Evolutionary conservation across 2,113 vertebrate species (phyloP), one percentile per base, ranked within the genome.

Genomic region (Pardalotus punctatus): DNA sequence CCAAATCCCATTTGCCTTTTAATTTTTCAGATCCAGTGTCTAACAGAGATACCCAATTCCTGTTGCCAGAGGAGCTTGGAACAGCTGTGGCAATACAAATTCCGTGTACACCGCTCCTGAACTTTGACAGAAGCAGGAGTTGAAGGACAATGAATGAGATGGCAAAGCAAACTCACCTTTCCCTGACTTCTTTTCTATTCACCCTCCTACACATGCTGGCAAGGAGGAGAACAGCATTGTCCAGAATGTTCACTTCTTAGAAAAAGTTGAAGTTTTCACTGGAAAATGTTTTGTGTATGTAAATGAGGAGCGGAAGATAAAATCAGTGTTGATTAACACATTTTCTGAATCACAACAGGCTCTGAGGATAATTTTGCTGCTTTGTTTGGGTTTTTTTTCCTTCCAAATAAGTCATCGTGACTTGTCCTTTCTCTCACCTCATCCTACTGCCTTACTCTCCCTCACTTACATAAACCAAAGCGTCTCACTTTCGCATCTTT

Each of bases 401-500:
- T 28, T 28, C 23, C 35, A n/a, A 6, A 45, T 12, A 65, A 66
- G 5, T 19, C 20, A 9, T 15, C 3, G 6, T 25, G n/a, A n/a
- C 27, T 35, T 12, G 2, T 35, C 50, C 38, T 56, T 25, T 73
- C 25, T 2, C 61, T 28, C 14, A 69, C 17, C 43, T n/a, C 10
- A 0, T n/a, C 14, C 40, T 51, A 22, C 17, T 53, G 54, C n/a
- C 54, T 64, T 42, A 16, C 10, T 18, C 29, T 47, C 48, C 36
- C 43, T 45, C 48, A 28, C 12, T 43, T 36, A 14, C 22, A 50
- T 11, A 29, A 36, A 47, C 5, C 29, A 8, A 33, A 58, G 36
- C 5, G 20, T 24, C 70, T 45, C 28, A 73, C 8, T 45, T 67
- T 7, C 0, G 0, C 24, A 36, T 11, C 19, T 19, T 66, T 56